Evolutionary conservation across 1,140 invertebrate species (phyloP), one percentile per base, ranked within the genome.

Genomic region (Pogonognathellus flavescens): DNA sequence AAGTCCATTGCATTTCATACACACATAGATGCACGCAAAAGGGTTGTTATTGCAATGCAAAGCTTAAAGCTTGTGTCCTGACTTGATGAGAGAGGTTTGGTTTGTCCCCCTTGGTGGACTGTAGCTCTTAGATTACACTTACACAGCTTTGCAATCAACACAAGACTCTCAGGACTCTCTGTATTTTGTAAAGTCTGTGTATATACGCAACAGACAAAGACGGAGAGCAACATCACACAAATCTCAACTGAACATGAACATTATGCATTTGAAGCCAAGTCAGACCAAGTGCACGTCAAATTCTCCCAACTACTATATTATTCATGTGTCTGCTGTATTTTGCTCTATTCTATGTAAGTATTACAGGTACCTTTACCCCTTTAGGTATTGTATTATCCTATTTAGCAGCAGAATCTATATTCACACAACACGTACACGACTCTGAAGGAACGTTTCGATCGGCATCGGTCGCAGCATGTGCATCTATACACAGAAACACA

Each of bases 41-140:
- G 66, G 66, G 66, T 72, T 72, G 66, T 14, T 13, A n/a, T 14
- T 31, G 11, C 25, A 62, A 62, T 20, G 60, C 22, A 62, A 62
- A 22, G 11, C 57, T 60, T 22, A 20, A 25, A 66, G 62, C 62
- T 25, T 25, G 25, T 66, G 62, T 66, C 62, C 62, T 25, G 55
- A 41, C n/a, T n/a, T 57, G 53, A n/a, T 57, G 53, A 14, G 53
- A 14, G 53, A 57, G 53, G 11, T 57, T 57, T 66, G 31, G 25
- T 6, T 50, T 76, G 70, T 76, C 70, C 70, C 70, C 70, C 70
- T 76, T 76, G 70, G 70, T 76, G 70, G 70, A 76, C 70, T 49
- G 13, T 6, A 13, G 53, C 11, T 13, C n/a, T n/a, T n/a, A n/a
- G n/a, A n/a, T n/a, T 13, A 57, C 53, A 14, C n/a, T n/a, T 41